These are phyloP conservation scores for Corvus cornix DNA, from an alignment of 2,113 vertebrate genomes.

Conservation along the genomic window DNA sequence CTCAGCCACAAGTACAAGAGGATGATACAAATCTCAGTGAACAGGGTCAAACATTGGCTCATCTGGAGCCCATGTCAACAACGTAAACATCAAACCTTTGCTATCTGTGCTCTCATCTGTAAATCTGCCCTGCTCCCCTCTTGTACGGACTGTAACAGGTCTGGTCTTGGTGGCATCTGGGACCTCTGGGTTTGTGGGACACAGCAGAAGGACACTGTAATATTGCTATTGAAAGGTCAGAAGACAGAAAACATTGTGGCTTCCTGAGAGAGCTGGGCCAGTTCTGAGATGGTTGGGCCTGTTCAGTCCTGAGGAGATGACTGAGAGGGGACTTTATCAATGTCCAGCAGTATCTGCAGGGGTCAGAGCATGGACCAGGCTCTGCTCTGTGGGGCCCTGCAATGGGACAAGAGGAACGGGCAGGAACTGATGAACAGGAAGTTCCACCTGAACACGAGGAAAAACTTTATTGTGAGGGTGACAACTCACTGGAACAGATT, in stretches of 20 bases:
- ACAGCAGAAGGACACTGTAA: background rate
- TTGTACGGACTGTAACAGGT: accelerated
- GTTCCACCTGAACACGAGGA: background rate
- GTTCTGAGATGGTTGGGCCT: background rate
- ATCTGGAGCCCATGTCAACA: background rate
- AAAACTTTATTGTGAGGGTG: background rate
- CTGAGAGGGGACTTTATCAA: background rate
- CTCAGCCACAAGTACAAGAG: background rate
- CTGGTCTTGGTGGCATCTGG: background rate
- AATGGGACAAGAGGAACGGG: background rate
- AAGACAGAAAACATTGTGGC: background rate
- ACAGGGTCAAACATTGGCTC: background rate
- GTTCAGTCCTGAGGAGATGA: background rate
- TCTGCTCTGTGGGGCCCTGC: background rate
- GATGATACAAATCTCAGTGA: background rate
- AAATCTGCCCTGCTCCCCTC: background rate
- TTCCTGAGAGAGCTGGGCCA: background rate
- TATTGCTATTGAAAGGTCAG: background rate
- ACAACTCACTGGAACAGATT: background rate
- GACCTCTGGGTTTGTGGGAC: background rate
- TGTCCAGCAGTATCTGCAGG: background rate
- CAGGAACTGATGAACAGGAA: background rate
- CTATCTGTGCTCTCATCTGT: background rate
- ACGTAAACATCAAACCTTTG: background rate
- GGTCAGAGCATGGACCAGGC: background rate